Percentiles rank a stretch among this genome's conserved stretches.
Evolutionary conservation across 2,113 vertebrate species (phyloP).

Genomic region (Odocoileus hemionus): DNA sequence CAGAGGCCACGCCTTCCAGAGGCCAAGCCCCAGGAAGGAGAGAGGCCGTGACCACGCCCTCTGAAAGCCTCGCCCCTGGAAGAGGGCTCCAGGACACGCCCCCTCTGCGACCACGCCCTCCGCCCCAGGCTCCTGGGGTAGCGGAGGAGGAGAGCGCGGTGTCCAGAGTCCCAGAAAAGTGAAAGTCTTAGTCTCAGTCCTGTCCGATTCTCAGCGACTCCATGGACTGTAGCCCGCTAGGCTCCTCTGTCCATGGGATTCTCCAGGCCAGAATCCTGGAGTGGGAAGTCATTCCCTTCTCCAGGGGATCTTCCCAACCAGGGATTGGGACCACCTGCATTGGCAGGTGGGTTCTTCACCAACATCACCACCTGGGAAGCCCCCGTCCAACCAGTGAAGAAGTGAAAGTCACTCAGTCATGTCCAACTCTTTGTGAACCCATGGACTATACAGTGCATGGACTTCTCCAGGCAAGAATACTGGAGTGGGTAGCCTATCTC

Average conservation of each 20-base stretch:
- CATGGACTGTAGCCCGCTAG: background rate
- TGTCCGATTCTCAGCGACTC: background rate
- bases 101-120: background rate
- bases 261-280: background rate
- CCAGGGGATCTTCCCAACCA: background rate
- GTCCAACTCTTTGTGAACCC: background rate
- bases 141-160: accelerated
- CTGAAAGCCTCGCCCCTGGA: background rate
- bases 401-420: background rate
- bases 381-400: background rate
- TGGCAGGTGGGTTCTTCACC: background rate
- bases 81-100: background rate
- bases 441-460: background rate
- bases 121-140: too few species aligned
- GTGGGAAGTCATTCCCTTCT: background rate
- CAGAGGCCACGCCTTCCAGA: background rate
- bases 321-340: background rate
- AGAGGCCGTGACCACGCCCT: accelerated
- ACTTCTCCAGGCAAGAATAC: background rate
- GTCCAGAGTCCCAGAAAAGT: background rate
- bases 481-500: background rate
- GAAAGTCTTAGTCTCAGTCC: background rate
- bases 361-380: background rate
- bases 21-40: background rate
- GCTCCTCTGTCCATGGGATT: background rate